Conservation (phyloP, 30 jellyfish, hydroid and myxozoan genomes). For the Calvadosia cruxmelitensis region DNA sequence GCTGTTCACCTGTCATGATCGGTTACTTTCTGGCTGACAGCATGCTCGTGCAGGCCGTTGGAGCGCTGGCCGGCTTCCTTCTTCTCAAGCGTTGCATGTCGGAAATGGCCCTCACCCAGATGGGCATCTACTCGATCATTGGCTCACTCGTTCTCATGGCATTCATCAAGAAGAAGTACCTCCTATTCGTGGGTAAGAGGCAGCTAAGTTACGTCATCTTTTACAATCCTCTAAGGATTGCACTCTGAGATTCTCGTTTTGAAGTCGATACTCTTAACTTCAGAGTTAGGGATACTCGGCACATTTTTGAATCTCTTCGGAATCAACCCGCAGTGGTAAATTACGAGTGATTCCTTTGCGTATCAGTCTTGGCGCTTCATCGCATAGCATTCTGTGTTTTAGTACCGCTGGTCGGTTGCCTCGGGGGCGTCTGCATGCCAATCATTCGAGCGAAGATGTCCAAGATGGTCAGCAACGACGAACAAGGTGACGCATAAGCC, state of each 20-base stretch:
- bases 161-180: slow-evolving; percentile 55
- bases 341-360: too few species aligned
- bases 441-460: slow-evolving; percentile 94
- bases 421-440: slow-evolving; percentile 98
- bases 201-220: too few species aligned
- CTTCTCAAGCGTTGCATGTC: slow-evolving; percentile 51
- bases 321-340: too few species aligned
- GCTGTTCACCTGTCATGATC: slow-evolving; percentile 93
- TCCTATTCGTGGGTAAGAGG: slow-evolving; percentile 78
- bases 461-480: slow-evolving; percentile 50
- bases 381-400: slow-evolving; percentile 1
- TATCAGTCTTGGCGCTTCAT: too few species aligned
- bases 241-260: too few species aligned
- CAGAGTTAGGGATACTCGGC: too few species aligned
- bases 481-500: slow-evolving; percentile 83
- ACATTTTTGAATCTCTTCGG: too few species aligned
- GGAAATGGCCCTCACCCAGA: slow-evolving; percentile 69
- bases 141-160: slow-evolving; percentile 81
- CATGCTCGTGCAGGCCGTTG: slow-evolving; percentile 90
- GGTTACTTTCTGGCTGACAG: slow-evolving; percentile 94
- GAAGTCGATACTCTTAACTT: too few species aligned
- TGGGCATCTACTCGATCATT: slow-evolving; percentile 67
- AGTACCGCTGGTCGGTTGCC: slow-evolving; percentile 83
- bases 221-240: too few species aligned
- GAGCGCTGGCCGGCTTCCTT: slow-evolving; percentile 79